Base-by-base conservation (phyloP, 2,113 vertebrate genomes). In the Oreocharis arfaki region DNA sequence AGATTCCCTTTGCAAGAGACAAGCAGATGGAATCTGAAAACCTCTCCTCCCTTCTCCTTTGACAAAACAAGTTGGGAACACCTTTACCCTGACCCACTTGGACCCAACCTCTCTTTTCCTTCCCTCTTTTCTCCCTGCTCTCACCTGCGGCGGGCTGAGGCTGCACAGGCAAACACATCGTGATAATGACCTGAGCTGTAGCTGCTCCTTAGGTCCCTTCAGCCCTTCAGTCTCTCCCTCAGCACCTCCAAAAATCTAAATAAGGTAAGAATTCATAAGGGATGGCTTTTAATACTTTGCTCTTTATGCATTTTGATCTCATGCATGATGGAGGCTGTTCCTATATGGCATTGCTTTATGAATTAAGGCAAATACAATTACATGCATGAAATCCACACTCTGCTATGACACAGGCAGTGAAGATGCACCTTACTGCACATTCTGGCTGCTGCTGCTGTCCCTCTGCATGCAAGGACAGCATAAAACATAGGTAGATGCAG, bases 271-370 rank as follows among this genome's bases (percentile, higher is more conserved):
- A 73, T 28, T 61, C 11, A 8, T 4, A 32, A 53, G 17, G 37
- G 17, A 17, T 27, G 8, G 21, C 28, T 84, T 73, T 52, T 24
- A 73, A 20, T 42, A 20, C 0, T 1, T 63, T 11, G 15, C 26
- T 78, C 3, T 57, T 70, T 42, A 46, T 67, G 32, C 5, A 50
- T 84, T 76, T 77, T 82, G 26, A 8, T 63, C 41, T 22, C 19
- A 49, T 49, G 60, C 52, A 24, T 50, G 56, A 42, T 30, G 18
- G 47, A 61, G 10, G 6, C 56, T 44, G 24, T 30, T 85, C 35
- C 61, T 59, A 3, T 44, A 42, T 5, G 41, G 17, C 0, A 0
- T 22, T 78, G 55, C 55, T 55, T 63, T 70, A 57, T 17, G 20
- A 69, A 67, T 78, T n/a, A 47, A 74, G 81, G 44, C 33, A 92